Percentiles rank a stretch among this genome's conserved stretches.
Conservation (phyloP, 2,797 vertebrate genomes). For the Anas georgica region DNA sequence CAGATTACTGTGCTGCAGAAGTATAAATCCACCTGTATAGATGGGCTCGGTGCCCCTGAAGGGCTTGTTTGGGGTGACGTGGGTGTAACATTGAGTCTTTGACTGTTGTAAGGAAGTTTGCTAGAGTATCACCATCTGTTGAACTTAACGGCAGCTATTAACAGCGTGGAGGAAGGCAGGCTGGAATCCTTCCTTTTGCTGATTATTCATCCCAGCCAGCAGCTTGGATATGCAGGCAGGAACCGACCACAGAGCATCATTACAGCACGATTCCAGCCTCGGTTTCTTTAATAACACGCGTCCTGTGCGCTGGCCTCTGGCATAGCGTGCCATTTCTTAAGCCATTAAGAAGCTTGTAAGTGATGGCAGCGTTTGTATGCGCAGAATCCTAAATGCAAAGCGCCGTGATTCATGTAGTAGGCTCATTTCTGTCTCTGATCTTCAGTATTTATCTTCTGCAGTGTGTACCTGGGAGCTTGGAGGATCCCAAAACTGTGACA, state of each 20-base stretch:
- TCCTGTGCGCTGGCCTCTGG: background rate
- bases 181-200: background rate
- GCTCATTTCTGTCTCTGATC: background rate
- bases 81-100: background rate
- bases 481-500: slow-evolving; percentile 93
- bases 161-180: background rate
- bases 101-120: background rate
- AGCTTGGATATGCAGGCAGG: background rate
- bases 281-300: background rate
- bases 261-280: background rate
- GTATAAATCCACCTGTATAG: background rate
- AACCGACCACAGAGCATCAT: background rate
- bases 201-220: background rate
- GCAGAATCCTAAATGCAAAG: background rate
- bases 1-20: background rate
- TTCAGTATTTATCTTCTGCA: slow-evolving; percentile 33
- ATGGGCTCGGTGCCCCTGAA: background rate
- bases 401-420: background rate
- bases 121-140: background rate
- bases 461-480: slow-evolving; percentile 90
- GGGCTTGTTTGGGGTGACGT: background rate
- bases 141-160: background rate
- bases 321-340: background rate
- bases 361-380: background rate
- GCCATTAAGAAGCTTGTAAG: background rate